phyloP scores from a whole-genome alignment of 2,113 vertebrate genomes.

The Marmota flaviventris region DNA sequence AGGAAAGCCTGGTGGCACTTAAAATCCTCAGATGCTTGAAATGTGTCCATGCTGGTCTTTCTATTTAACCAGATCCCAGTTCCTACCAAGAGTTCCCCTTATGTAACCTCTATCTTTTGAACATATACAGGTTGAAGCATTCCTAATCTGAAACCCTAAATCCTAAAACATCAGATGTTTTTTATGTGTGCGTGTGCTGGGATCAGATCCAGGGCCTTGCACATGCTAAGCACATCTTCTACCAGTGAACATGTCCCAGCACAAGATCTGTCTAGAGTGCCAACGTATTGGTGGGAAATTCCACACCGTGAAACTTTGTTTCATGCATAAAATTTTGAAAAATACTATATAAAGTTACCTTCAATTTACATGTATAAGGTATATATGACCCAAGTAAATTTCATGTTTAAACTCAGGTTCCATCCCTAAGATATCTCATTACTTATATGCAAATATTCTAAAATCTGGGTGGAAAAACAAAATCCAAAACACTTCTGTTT shows the following conservation, averaged over 20 bases:
- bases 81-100: neutral
- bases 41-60: neutral
- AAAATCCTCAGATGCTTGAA: neutral
- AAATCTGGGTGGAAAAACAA: no score
- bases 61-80: neutral
- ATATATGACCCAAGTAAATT: neutral
- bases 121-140: neutral
- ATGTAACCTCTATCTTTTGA: neutral
- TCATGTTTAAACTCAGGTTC: neutral
- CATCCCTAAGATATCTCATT: neutral
- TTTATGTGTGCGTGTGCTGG: neutral
- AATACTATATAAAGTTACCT: neutral
- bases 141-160: neutral
- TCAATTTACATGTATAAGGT: neutral
- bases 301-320: neutral
- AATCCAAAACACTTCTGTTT: neutral
- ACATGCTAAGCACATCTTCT: neutral
- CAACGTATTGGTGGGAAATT: neutral
- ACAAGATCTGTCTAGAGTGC: neutral
- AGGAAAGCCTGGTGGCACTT: neutral
- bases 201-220: neutral
- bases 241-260: neutral
- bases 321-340: neutral
- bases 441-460: neutral
- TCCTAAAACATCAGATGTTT: neutral